phyloP scores from a whole-genome alignment of 37 sponge, comb jelly and placozoan genomes.

The Geodia barretti region DNA sequence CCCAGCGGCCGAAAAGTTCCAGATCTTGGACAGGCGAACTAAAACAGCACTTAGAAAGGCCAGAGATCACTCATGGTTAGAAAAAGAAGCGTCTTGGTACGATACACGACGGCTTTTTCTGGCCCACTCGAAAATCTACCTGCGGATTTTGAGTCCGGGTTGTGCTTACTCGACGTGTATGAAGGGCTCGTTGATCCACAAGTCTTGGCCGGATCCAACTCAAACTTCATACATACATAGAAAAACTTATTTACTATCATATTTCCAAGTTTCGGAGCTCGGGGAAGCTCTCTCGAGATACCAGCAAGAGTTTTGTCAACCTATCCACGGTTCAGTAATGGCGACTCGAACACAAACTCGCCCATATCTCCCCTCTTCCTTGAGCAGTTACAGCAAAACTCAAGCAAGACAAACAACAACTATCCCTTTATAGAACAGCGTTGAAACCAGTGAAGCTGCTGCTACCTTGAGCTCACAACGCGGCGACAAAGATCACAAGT shows the following conservation, averaged over 20 bases:
- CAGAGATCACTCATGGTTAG: not conserved
- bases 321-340: not conserved
- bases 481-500: slow-evolving; percentile 25
- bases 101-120: not conserved
- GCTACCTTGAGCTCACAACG: not conserved
- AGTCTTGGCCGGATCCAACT: not conserved
- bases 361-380: not conserved
- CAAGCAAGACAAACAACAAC: not conserved
- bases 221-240: not conserved
- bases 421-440: not conserved
- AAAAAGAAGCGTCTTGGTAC: not conserved
- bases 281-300: not conserved
- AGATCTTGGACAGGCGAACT: not conserved
- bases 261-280: not conserved
- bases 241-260: not conserved
- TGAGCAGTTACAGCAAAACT: not conserved
- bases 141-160: too few relatives aligned
- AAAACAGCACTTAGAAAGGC: not conserved
- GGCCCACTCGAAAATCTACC: not conserved
- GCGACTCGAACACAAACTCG: slow-evolving; percentile 2
- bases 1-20: not conserved
- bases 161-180: not conserved
- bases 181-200: not conserved
- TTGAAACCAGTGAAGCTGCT: not conserved
- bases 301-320: not conserved